A percentile compares a stretch with the other conserved stretches of the same genome.
These are phyloP conservation scores for Metacarcinus magister DNA, from an alignment of 2,888 invertebrate genomes.

Conservation along the genomic window DNA sequence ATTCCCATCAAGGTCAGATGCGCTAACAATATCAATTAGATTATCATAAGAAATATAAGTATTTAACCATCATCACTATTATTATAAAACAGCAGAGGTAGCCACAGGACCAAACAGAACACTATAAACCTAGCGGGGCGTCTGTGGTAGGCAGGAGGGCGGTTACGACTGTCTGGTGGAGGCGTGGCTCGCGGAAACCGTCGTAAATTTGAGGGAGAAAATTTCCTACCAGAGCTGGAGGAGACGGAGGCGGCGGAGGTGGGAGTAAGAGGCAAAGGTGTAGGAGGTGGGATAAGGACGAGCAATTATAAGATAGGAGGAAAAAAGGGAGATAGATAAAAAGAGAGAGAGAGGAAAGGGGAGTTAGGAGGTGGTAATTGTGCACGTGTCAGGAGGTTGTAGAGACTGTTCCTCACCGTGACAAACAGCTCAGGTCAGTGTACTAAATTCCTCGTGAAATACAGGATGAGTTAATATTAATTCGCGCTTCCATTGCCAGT, in stretches of 20 bases:
- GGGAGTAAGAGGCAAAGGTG: neutral
- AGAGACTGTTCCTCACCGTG: neutral
- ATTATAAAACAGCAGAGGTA: neutral
- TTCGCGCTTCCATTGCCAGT: neutral
- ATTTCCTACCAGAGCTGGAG: neutral
- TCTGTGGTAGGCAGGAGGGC: neutral
- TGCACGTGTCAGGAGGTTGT: neutral
- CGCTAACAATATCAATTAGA: no score
- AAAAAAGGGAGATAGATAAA: neutral
- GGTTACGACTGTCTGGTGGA: neutral
- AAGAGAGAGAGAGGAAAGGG: neutral
- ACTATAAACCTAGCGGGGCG: neutral
- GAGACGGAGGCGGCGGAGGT: neutral
- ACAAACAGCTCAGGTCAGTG: neutral
- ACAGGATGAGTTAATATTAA: neutral
- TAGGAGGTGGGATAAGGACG: neutral
- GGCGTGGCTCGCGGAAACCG: neutral
- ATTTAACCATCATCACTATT: neutral
- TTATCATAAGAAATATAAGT: no score
- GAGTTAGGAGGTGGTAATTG: neutral
- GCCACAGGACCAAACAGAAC: neutral
- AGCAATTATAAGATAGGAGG: neutral
- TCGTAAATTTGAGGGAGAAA: neutral
- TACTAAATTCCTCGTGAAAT: neutral
- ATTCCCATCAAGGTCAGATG: no score